Percentiles rank a stretch among this genome's conserved stretches.
These are phyloP conservation scores for Siniperca knerii DNA, from an alignment of 2,113 vertebrate genomes.

Conservation along the genomic window DNA sequence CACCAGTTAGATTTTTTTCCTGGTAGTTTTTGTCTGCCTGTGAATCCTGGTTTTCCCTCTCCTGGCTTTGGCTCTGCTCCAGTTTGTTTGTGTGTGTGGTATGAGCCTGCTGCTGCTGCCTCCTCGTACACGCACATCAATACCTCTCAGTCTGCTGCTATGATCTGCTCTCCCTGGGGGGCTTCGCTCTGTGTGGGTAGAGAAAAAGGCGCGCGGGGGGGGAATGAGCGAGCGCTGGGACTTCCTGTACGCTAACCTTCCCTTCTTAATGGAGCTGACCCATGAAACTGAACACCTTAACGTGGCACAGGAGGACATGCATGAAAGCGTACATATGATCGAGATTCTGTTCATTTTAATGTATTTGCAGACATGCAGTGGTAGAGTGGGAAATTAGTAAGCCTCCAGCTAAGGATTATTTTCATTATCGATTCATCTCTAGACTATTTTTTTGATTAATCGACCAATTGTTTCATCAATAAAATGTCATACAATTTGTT, in stretches of 20 bases:
- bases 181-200: constrained; percentile 38
- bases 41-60: constrained; percentile 31
- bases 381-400: background rate
- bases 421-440: background rate
- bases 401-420: background rate
- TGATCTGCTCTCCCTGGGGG: constrained; percentile 62
- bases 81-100: constrained; percentile 26
- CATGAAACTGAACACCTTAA: constrained; percentile 79
- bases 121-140: constrained; percentile 70
- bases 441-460: background rate
- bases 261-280: constrained; percentile 78
- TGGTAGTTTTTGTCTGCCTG: constrained; percentile 6
- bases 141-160: constrained; percentile 75
- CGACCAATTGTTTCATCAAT: background rate
- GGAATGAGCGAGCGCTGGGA: constrained; percentile 55
- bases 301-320: constrained; percentile 42
- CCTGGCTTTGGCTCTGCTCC: constrained; percentile 26
- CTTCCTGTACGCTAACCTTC: constrained; percentile 73
- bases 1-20: background rate
- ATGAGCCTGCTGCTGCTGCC: constrained; percentile 32
- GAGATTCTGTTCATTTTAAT: constrained; percentile 11
- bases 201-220: constrained; percentile 17
- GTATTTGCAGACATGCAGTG: background rate
- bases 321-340: constrained; percentile 20
- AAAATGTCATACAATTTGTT: background rate